phyloP scores from a whole-genome alignment of 2,797 vertebrate genomes.

The Silurus aristotelis region DNA sequence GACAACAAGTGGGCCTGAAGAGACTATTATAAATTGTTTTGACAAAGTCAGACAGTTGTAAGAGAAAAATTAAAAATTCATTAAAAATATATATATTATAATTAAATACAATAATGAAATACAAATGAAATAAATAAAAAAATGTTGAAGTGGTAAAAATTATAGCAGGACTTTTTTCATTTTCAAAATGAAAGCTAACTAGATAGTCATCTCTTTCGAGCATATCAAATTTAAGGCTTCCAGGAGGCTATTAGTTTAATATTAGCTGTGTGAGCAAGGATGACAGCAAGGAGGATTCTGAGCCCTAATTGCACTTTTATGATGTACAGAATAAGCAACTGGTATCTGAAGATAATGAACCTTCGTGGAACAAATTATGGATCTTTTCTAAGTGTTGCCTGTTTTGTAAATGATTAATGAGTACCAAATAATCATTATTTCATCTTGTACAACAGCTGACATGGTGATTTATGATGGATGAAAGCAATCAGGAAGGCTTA shows the following conservation, averaged over 20 bases:
- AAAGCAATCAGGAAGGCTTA: background rate
- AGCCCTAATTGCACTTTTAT: slow-evolving; percentile 5
- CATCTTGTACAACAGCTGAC: background rate
- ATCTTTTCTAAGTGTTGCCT: background rate
- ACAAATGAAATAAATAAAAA: background rate
- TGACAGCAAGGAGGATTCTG: background rate
- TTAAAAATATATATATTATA: background rate
- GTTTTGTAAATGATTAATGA: background rate
- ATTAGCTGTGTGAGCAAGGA: background rate
- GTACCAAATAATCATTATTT: slow-evolving; percentile 7
- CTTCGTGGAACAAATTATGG: slow-evolving; percentile 2
- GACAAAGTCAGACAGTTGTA: too few species aligned
- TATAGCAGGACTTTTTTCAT: background rate
- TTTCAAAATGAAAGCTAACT: background rate
- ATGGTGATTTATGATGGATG: slow-evolving; percentile 13
- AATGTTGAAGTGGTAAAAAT: background rate
- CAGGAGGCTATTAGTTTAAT: slow-evolving; percentile 8
- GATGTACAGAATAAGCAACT: background rate
- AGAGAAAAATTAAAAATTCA: too few species aligned
- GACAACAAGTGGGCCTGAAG: too few species aligned
- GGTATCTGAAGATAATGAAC: background rate
- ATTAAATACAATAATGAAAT: background rate
- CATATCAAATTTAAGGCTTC: background rate
- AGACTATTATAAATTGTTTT: too few species aligned
- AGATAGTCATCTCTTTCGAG: background rate